phyloP scores from a whole-genome alignment of 2,797 vertebrate species.

The Premnoplex brunnescens region DNA sequence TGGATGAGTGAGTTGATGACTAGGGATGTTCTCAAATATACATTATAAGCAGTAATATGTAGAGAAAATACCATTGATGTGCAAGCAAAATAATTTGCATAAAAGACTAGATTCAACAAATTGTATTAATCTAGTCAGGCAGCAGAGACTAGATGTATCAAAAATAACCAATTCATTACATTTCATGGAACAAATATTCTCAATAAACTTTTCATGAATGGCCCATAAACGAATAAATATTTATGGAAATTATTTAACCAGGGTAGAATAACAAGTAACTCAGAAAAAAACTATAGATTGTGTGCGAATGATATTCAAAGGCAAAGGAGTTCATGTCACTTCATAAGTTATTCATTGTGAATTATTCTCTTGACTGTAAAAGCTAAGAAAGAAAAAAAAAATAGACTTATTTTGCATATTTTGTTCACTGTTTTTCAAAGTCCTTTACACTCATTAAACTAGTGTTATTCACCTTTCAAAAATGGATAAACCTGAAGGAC shows the following conservation, averaged over 20 bases:
- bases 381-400: not conserved
- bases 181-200: constrained; percentile 6
- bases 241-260: constrained; percentile 30
- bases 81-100: not conserved
- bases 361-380: constrained; percentile 18
- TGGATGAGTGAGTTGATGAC: not conserved
- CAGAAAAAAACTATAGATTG: not conserved
- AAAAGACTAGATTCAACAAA: not conserved
- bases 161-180: constrained; percentile 10
- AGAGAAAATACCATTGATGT: not conserved
- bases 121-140: not conserved
- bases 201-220: not conserved
- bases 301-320: not conserved
- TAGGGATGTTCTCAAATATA: not conserved
- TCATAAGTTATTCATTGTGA: constrained; percentile 27
- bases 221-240: constrained; percentile 32
- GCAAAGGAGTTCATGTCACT: not conserved
- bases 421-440: not conserved
- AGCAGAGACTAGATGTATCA: not conserved
- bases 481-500: not conserved
- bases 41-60: not conserved
- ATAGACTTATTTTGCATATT: not conserved
- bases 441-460: not conserved
- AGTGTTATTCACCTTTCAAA: not conserved
- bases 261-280: constrained; percentile 10